Conservation (phyloP, 2,888 invertebrate species). For the Prionchulus punctatus region DNA sequence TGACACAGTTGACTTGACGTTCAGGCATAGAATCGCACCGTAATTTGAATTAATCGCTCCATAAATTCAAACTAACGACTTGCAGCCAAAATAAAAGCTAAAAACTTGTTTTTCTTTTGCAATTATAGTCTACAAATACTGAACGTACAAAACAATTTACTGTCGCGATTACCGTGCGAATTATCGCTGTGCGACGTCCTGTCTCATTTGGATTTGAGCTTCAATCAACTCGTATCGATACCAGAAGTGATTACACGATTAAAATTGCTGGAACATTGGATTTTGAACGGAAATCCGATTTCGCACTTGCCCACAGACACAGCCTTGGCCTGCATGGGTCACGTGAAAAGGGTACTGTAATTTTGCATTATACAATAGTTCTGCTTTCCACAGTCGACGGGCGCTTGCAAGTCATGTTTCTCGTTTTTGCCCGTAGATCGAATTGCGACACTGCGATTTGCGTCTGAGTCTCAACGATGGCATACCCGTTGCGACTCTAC, state of each 20-base stretch:
- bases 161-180: conserved; percentile 18
- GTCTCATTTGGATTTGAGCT: conserved; percentile 18
- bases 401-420: no score
- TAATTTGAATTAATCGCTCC: no score
- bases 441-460: conserved; percentile 14
- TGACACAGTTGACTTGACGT: no score
- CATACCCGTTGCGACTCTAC: conserved; percentile 23
- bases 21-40: no score
- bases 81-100: no score
- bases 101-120: no score
- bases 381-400: no score
- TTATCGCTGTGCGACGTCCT: conserved; percentile 16
- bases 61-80: no score
- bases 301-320: not conserved
- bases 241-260: conserved; percentile 13
- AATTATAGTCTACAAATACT: no score
- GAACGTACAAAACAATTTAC: conserved; percentile 21
- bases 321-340: not conserved
- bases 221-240: conserved; percentile 20
- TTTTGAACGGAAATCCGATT: conserved; percentile 13
- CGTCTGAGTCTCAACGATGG: conserved; percentile 30
- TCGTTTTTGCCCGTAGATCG: conserved; percentile 7
- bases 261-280: conserved; percentile 12
- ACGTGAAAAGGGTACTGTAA: conserved; percentile 1
- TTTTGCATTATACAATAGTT: no score